Conservation (phyloP, 2,888 invertebrate species). For the Drosophila nigricruria region DNA sequence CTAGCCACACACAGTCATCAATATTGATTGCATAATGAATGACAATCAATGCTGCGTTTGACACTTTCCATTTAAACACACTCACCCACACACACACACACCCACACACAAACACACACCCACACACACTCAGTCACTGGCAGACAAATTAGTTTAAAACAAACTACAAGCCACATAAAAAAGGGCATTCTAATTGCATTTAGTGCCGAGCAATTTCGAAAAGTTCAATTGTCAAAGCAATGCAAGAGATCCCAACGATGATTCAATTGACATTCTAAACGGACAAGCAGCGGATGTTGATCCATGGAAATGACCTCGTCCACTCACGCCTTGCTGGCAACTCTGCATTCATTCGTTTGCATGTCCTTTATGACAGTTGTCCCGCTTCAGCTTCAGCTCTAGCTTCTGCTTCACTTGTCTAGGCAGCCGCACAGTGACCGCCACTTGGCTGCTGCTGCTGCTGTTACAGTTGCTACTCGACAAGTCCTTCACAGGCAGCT, state of each 20-base stretch:
- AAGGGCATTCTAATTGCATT: constrained; percentile 48
- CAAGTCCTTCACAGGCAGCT: constrained; percentile 8
- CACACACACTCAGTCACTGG: not conserved
- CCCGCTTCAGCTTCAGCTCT: not conserved
- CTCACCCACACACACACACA: not conserved
- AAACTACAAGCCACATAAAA: constrained; percentile 47
- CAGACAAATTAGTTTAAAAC: constrained; percentile 46
- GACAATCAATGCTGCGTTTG: constrained; percentile 69
- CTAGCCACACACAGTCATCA: constrained; percentile 63
- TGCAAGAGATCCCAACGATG: constrained; percentile 49
- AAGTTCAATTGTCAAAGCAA: constrained; percentile 51
- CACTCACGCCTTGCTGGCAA: not conserved
- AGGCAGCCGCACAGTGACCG: constrained; percentile 64
- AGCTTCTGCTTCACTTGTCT: constrained; percentile 29
- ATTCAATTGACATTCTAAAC: constrained; percentile 72
- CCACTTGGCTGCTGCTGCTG: constrained; percentile 52
- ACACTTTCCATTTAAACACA: constrained; percentile 55
- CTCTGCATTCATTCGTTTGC: constrained; percentile 17
- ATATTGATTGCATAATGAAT: constrained; percentile 80
- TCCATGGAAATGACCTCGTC: constrained; percentile 25
- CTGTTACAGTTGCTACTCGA: constrained; percentile 46
- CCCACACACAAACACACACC: not conserved
- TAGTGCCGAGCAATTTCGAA: constrained; percentile 41
- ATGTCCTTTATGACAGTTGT: constrained; percentile 54
- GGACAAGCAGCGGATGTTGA: constrained; percentile 41